phyloP scores from a whole-genome alignment of 2,113 vertebrate genomes.

The Ptyas mucosa region DNA sequence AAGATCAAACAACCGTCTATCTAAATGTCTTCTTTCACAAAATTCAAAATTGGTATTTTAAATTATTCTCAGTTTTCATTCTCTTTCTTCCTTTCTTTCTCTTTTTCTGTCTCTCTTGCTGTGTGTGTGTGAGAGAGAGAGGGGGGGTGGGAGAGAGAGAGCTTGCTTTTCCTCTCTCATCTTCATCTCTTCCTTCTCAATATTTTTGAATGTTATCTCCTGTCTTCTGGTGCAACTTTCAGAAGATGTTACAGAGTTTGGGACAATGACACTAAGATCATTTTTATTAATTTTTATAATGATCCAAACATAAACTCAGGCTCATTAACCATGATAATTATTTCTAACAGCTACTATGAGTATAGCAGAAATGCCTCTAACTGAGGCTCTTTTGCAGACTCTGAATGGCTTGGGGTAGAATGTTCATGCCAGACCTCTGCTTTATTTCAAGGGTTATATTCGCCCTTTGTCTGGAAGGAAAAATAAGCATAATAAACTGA shows the following conservation, averaged over 20 bases:
- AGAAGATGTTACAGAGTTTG: not conserved
- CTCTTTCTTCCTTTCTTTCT: not conserved
- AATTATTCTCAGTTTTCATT: not conserved
- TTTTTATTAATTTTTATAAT: not conserved
- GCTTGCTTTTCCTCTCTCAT: not conserved
- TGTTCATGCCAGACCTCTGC: not conserved
- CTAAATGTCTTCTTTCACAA: not conserved
- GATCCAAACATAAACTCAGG: not conserved
- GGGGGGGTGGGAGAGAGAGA: not conserved
- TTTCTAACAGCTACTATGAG: not conserved
- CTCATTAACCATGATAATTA: not conserved
- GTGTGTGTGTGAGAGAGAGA: too few species aligned
- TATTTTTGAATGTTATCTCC: not conserved
- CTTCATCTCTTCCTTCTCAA: not conserved
- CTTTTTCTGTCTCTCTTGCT: too few species aligned
- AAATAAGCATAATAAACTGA: not conserved
- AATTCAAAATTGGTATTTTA: not conserved
- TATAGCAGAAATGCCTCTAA: not conserved
- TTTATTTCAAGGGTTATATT: not conserved
- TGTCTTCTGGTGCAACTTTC: not conserved
- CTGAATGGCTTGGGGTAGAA: not conserved
- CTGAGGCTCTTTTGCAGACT: not conserved
- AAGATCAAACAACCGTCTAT: not conserved
- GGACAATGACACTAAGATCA: not conserved
- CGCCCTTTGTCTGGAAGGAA: not conserved